Percentiles rank a stretch among this genome's conserved stretches.
These are phyloP conservation scores for Pontoporia blainvillei DNA, from an alignment of 2,113 vertebrate genomes.

Conservation along the genomic window DNA sequence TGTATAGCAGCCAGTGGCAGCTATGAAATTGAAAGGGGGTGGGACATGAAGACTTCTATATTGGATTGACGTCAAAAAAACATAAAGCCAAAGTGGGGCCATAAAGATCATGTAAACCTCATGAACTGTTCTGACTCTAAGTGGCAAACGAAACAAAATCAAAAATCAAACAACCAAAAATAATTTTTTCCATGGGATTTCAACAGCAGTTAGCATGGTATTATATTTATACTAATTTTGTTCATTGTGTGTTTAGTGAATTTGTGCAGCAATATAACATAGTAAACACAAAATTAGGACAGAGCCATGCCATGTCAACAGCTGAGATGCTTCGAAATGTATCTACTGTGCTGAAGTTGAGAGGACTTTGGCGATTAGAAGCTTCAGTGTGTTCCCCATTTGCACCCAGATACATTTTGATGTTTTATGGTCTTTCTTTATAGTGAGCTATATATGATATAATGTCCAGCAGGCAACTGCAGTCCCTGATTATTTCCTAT, in stretches of 20 bases:
- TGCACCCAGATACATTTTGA: constrained; percentile 92
- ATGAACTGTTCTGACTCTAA: constrained; percentile 17
- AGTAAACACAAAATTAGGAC: constrained; percentile 91
- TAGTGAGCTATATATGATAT: constrained; percentile 86
- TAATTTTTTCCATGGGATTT: constrained; percentile 89
- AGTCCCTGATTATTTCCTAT: constrained; percentile 78
- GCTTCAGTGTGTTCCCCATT: constrained; percentile 70
- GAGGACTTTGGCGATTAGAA: constrained; percentile 63
- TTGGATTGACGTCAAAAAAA: constrained; percentile 35
- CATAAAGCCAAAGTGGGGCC: constrained; percentile 31
- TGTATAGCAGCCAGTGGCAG: not conserved
- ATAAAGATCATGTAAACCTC: constrained; percentile 48
- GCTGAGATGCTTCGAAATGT: constrained; percentile 98
- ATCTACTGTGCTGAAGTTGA: constrained; percentile 79
- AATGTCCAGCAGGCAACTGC: constrained; percentile 88
- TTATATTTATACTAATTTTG: constrained; percentile 91
- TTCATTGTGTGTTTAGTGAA: constrained; percentile 83
- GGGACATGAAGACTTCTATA: not conserved
- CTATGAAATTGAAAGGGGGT: not conserved
- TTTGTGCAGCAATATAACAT: constrained; percentile 61
- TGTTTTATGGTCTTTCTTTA: constrained; percentile 84
- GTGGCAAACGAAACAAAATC: not conserved
- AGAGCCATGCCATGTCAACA: constrained; percentile 87
- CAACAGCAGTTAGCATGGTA: constrained; percentile 87
- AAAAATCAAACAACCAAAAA: not conserved